phyloP scores from a whole-genome alignment of 2,888 invertebrate genomes.

The Napeogenes sylphis region DNA sequence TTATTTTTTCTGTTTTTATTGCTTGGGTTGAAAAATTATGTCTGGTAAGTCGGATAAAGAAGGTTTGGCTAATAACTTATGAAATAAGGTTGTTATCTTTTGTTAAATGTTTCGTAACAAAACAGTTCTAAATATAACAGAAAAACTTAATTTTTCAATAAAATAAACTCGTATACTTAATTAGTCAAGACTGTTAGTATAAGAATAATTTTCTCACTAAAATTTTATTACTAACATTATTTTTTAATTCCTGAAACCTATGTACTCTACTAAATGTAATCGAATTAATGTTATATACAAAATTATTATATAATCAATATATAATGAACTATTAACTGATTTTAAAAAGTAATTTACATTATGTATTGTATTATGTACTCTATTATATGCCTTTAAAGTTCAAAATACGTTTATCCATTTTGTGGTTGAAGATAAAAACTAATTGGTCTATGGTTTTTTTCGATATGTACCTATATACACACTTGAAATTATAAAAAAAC shows the following conservation, averaged over 20 bases:
- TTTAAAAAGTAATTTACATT: too few relatives aligned
- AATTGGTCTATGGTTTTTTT: too few relatives aligned
- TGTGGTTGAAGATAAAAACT: too few relatives aligned
- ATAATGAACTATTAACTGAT: neutral
- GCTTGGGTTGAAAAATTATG: neutral
- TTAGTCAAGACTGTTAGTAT: conserved; percentile 56
- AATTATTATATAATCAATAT: conserved; percentile 4
- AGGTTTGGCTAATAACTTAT: too few relatives aligned
- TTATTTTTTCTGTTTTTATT: neutral
- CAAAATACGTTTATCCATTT: too few relatives aligned
- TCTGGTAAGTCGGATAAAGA: too few relatives aligned
- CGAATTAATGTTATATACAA: neutral
- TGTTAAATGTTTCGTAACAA: too few relatives aligned
- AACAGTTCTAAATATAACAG: neutral
- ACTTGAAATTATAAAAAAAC: too few relatives aligned
- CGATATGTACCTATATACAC: too few relatives aligned
- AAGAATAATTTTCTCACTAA: conserved; percentile 37
- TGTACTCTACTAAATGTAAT: conserved; percentile 23
- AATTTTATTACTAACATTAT: conserved; percentile 34
- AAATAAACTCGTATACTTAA: conserved; percentile 42
- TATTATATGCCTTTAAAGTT: too few relatives aligned
- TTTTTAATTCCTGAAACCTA: conserved; percentile 20
- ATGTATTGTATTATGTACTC: too few relatives aligned
- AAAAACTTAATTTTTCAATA: neutral
- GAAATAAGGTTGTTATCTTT: too few relatives aligned